These are phyloP conservation scores for Eulemur mongoz DNA, from an alignment of 2,797 vertebrate genomes.

Conservation along the genomic window DNA sequence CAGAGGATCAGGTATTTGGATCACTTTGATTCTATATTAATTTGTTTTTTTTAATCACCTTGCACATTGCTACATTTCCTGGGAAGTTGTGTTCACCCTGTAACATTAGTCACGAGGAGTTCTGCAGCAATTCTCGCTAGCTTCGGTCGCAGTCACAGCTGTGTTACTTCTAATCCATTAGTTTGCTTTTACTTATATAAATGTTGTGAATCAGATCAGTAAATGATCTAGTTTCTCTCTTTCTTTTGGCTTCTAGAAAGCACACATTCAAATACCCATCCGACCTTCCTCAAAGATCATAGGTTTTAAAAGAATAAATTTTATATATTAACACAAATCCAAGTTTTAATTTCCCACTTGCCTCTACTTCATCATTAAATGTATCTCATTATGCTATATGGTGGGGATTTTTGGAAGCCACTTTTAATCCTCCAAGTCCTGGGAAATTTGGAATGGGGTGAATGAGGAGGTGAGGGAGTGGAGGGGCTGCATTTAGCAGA, in stretches of 20 bases:
- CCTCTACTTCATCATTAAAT: background rate
- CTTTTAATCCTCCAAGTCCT: background rate
- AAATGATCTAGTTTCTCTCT: background rate
- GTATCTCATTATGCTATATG: background rate
- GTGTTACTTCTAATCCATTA: background rate
- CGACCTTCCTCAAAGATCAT: background rate
- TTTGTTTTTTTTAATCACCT: background rate
- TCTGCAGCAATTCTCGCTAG: background rate
- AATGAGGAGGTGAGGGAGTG: background rate
- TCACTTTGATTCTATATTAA: background rate
- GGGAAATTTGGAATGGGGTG: background rate
- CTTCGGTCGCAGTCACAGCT: background rate
- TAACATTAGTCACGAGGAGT: background rate
- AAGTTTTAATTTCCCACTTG: background rate
- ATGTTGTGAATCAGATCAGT: background rate
- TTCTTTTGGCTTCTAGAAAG: background rate
- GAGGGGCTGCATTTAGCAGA: background rate
- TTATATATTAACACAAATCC: background rate
- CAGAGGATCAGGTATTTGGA: background rate
- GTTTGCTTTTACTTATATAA: background rate
- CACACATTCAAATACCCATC: background rate
- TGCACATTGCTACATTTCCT: background rate
- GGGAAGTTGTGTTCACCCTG: background rate
- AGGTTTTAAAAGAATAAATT: background rate
- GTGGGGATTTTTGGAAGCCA: background rate